phyloP scores from a whole-genome alignment of 2,113 vertebrate species.

The Vidua chalybeata region DNA sequence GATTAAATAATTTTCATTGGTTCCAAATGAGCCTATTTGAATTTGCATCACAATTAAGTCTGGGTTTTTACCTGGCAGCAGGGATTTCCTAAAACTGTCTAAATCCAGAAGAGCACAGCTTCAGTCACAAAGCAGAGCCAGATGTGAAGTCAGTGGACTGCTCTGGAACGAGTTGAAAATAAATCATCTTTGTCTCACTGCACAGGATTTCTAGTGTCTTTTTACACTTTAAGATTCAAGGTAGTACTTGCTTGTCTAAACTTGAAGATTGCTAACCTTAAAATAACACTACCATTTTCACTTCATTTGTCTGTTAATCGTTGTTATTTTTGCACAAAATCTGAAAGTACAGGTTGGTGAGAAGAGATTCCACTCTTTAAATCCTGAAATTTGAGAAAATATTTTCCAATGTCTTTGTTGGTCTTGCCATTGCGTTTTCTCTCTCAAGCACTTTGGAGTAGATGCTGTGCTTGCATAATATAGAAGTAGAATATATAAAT shows the following conservation, averaged over 20 bases:
- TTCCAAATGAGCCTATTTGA: background rate
- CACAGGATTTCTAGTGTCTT: background rate
- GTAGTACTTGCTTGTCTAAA: background rate
- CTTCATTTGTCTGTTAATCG: background rate
- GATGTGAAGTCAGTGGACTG: background rate
- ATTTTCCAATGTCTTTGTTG: background rate
- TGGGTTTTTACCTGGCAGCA: background rate
- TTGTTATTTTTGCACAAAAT: background rate
- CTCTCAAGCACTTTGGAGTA: background rate
- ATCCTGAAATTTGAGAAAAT: background rate
- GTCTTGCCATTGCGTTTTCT: background rate
- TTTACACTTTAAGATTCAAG: background rate
- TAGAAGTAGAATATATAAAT: background rate
- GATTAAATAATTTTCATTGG: background rate
- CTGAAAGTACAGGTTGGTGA: background rate
- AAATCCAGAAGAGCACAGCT: background rate
- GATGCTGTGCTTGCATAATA: background rate
- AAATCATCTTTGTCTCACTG: background rate
- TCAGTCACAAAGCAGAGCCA: background rate
- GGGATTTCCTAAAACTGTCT: background rate
- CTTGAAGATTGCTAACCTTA: background rate
- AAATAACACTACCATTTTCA: background rate
- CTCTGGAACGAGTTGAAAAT: background rate
- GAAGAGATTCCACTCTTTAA: background rate
- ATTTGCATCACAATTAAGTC: background rate